Evolutionary conservation across 2,113 vertebrate genomes (phyloP).

Genomic region (Hippopotamus amphibius): DNA sequence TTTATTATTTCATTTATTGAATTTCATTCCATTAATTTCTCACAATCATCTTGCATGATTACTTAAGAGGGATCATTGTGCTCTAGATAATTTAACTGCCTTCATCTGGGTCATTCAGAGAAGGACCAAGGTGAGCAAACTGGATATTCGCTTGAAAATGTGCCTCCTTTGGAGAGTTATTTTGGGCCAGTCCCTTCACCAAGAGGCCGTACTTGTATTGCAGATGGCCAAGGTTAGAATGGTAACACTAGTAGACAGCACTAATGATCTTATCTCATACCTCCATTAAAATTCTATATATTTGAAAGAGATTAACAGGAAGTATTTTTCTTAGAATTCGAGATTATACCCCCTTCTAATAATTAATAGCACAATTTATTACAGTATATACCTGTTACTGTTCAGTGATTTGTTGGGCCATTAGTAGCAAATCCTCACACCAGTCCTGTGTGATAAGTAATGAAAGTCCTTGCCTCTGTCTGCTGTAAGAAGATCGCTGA

Average conservation of each 20-base stretch:
- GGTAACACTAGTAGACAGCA: not conserved
- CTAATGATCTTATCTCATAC: conserved; percentile 15
- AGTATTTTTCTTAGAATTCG: not conserved
- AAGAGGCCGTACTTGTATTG: not conserved
- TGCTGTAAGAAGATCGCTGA: not conserved
- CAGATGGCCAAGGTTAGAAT: not conserved
- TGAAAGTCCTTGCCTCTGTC: not conserved
- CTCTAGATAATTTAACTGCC: conserved; percentile 18
- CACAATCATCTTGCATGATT: not conserved
- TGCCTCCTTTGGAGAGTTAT: not conserved
- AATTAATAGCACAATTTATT: not conserved
- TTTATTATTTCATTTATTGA: conserved; percentile 37
- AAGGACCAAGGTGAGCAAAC: not conserved
- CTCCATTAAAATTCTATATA: conserved; percentile 40
- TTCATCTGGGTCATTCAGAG: conserved; percentile 26
- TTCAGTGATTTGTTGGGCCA: not conserved
- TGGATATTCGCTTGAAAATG: conserved; percentile 27
- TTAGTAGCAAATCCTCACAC: not conserved
- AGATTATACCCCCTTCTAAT: not conserved
- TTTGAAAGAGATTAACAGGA: conserved; percentile 29
- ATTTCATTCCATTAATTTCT: not conserved
- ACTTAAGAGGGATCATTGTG: not conserved
- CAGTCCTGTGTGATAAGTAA: not conserved
- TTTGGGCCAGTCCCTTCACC: not conserved
- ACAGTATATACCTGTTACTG: not conserved